These are phyloP conservation scores for Octodon degus DNA, from an alignment of 2,113 vertebrate genomes.

Conservation along the genomic window DNA sequence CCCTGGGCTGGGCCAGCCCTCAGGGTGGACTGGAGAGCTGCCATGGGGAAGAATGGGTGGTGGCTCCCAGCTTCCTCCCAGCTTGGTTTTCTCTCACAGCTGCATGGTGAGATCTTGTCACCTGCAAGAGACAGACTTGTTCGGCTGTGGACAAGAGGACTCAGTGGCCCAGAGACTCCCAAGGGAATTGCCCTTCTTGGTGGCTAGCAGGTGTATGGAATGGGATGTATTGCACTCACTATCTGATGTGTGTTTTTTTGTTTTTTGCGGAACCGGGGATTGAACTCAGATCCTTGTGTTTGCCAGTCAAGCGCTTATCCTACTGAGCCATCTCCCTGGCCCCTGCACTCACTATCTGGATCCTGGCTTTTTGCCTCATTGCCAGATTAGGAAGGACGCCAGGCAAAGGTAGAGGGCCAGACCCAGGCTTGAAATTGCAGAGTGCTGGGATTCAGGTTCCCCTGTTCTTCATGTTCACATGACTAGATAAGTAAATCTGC, in stretches of 20 bases:
- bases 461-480: neutral
- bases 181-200: neutral
- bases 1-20: accelerated
- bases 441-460: neutral
- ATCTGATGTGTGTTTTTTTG: too few species aligned
- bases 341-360: neutral
- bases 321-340: too few species aligned
- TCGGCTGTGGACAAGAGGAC: neutral
- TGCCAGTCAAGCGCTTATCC: too few species aligned
- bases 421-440: neutral
- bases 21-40: neutral
- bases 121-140: neutral
- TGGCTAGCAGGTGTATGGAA: accelerated
- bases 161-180: neutral
- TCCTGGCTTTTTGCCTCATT: neutral
- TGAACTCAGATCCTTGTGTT: too few species aligned
- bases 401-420: neutral
- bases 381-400: neutral
- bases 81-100: neutral
- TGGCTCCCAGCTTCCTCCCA: neutral
- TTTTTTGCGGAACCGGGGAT: too few species aligned
- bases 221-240: too few species aligned
- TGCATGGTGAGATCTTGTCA: neutral
- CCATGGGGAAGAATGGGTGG: neutral
- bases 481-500: too few species aligned